A percentile compares a stretch with the other conserved stretches of the same genome.
These are phyloP conservation scores for Sebastes aleutianus DNA, from an alignment of 2,797 vertebrate genomes.

Conservation along the genomic window DNA sequence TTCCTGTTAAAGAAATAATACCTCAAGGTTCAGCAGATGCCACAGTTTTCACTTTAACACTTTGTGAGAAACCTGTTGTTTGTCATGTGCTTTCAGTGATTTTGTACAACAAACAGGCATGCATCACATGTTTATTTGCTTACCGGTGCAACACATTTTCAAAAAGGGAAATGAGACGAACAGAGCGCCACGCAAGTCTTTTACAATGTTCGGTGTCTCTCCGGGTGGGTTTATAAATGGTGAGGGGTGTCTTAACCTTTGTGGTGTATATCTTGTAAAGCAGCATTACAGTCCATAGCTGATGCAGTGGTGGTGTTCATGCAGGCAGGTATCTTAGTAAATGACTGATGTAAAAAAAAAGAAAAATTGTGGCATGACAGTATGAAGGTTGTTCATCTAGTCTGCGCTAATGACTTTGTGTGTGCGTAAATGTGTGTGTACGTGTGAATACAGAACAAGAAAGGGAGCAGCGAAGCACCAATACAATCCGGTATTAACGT, in stretches of 20 bases:
- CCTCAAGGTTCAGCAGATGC: not conserved
- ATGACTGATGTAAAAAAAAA: not conserved
- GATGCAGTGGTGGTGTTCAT: not conserved
- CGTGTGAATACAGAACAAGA: not conserved
- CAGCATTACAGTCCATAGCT: not conserved
- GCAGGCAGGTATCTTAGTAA: not conserved
- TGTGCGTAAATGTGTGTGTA: not conserved
- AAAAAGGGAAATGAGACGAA: conserved; percentile 13
- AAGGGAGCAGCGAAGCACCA: not conserved
- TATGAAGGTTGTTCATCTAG: not conserved
- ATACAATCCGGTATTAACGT: conserved; percentile 28
- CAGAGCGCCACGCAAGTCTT: not conserved
- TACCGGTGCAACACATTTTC: not conserved
- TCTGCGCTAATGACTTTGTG: not conserved
- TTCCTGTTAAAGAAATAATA: not conserved
- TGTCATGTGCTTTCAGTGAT: not conserved
- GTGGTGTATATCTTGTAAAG: not conserved
- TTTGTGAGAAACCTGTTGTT: not conserved
- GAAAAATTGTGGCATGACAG: not conserved
- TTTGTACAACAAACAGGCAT: not conserved
- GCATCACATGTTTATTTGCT: not conserved
- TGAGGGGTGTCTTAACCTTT: not conserved
- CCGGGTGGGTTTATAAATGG: not conserved
- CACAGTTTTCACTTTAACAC: not conserved
- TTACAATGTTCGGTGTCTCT: not conserved